These are phyloP conservation scores for Plumapathes pennacea DNA, from an alignment of 92 coral and sea anemone genomes.

Conservation along the genomic window DNA sequence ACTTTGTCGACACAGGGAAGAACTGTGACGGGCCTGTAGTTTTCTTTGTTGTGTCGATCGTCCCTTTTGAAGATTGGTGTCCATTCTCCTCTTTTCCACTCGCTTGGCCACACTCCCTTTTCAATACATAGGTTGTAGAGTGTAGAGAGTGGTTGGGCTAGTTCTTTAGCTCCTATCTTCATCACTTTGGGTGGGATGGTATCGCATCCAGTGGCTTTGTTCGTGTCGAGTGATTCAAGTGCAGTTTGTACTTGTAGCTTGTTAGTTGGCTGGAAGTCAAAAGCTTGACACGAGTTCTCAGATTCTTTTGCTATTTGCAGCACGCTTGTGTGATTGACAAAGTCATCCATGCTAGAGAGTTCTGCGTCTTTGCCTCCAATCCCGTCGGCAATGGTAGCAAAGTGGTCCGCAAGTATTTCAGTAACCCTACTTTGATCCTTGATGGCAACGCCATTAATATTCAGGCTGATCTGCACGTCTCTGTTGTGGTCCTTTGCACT, in stretches of 20 bases:
- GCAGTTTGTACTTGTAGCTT: slow-evolving; percentile 17
- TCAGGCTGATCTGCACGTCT: slow-evolving; percentile 11
- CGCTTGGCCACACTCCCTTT: slow-evolving; percentile 6
- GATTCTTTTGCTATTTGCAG: slow-evolving; percentile 13
- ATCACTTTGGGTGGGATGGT: slow-evolving; percentile 25
- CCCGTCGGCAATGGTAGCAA: slow-evolving; percentile 40
- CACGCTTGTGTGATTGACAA: slow-evolving; percentile 37
- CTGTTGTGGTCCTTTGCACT: slow-evolving; percentile 12
- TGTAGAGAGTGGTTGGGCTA: slow-evolving; percentile 12
- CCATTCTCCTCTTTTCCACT: slow-evolving; percentile 48
- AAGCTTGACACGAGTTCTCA: slow-evolving; percentile 3
- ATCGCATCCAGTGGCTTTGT: slow-evolving; percentile 45
- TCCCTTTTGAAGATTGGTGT: slow-evolving; percentile 11
- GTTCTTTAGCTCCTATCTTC: slow-evolving; percentile 34
- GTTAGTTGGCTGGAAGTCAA: slow-evolving; percentile 6
- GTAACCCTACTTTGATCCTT: slow-evolving; percentile 23
- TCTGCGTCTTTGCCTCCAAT: slow-evolving; percentile 21
- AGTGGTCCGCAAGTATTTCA: slow-evolving; percentile 33
- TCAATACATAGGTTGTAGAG: slow-evolving; percentile 30
- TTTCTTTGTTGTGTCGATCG: slow-evolving; percentile 5
- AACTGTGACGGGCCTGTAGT: slow-evolving; percentile 36
- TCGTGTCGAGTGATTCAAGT: slow-evolving; percentile 19
- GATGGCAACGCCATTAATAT: slow-evolving; percentile 3
- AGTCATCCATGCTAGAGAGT: slow-evolving; percentile 7
- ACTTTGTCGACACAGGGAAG: slow-evolving; percentile 11